Conservation (phyloP, 2,888 invertebrate species). For the Hirtodrosophila cameraria region DNA sequence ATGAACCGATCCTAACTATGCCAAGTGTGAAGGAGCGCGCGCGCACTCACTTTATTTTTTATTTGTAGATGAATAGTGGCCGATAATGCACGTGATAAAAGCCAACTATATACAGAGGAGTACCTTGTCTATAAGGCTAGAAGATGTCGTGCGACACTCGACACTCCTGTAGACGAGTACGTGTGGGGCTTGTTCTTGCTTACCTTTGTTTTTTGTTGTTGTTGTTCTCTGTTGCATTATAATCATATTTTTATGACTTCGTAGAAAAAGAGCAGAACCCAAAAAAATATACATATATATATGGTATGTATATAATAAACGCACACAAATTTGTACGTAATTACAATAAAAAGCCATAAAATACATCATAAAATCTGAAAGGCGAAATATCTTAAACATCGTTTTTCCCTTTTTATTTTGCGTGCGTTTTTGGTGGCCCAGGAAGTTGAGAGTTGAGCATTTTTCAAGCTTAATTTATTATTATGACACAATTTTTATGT, state of each 20-base stretch:
- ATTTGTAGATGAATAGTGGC: slow-evolving; percentile 43
- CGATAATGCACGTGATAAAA: slow-evolving; percentile 44
- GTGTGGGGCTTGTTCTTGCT: slow-evolving; percentile 22
- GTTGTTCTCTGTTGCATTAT: slow-evolving; percentile 18
- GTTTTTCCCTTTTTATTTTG: slow-evolving; percentile 20
- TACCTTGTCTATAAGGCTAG: slow-evolving; percentile 15
- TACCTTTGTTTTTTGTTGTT: slow-evolving; percentile 26
- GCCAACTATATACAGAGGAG: background rate
- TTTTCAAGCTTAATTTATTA: slow-evolving; percentile 61
- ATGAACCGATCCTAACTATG: slow-evolving; percentile 23
- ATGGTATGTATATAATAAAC: no score
- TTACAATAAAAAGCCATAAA: slow-evolving; percentile 78
- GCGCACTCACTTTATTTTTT: slow-evolving; percentile 42
- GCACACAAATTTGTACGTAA: slow-evolving; percentile 74
- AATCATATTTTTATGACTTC: slow-evolving; percentile 74
- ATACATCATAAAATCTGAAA: slow-evolving; percentile 61
- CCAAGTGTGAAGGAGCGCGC: slow-evolving; percentile 39
- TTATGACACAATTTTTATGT: slow-evolving; percentile 75
- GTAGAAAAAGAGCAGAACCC: slow-evolving; percentile 55
- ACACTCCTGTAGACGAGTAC: slow-evolving; percentile 18
- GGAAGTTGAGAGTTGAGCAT: slow-evolving; percentile 50
- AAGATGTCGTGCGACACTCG: slow-evolving; percentile 52
- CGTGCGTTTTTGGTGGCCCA: slow-evolving; percentile 11
- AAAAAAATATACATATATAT: slow-evolving; percentile 28
- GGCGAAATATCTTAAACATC: slow-evolving; percentile 31